These are phyloP conservation scores for Sebastes iracundus DNA, from an alignment of 2,797 vertebrate species.

Conservation along the genomic window DNA sequence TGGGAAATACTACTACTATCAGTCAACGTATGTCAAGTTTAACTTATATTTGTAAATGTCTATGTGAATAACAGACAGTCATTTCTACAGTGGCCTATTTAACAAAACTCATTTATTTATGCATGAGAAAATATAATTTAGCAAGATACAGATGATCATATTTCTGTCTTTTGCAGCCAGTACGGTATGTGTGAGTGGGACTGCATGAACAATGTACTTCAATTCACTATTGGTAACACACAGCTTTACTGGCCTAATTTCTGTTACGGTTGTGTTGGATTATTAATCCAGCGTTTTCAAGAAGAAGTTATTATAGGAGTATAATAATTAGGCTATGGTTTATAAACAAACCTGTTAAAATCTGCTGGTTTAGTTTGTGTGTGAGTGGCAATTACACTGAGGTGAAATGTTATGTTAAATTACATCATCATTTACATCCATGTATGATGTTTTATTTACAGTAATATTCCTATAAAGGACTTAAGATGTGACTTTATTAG, in stretches of 20 bases:
- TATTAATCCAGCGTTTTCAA: no score
- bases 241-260: no score
- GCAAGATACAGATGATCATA: neutral
- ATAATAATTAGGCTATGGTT: no score
- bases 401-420: neutral
- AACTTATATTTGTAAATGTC: neutral
- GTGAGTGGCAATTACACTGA: no score
- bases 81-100: neutral
- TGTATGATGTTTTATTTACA: neutral
- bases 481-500: neutral
- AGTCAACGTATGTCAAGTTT: neutral
- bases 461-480: neutral
- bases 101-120: neutral
- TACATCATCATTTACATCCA: neutral
- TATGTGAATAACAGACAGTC: neutral
- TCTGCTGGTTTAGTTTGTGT: no score
- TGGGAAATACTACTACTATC: neutral
- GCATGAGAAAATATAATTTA: neutral
- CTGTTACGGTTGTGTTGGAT: no score
- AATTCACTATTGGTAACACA: no score
- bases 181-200: no score
- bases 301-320: no score
- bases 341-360: no score
- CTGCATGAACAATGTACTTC: no score
- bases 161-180: neutral